Percentiles rank a stretch among this genome's conserved stretches.
Evolutionary conservation across 2,113 vertebrate genomes (phyloP).

Genomic region (Dicaeum eximium): DNA sequence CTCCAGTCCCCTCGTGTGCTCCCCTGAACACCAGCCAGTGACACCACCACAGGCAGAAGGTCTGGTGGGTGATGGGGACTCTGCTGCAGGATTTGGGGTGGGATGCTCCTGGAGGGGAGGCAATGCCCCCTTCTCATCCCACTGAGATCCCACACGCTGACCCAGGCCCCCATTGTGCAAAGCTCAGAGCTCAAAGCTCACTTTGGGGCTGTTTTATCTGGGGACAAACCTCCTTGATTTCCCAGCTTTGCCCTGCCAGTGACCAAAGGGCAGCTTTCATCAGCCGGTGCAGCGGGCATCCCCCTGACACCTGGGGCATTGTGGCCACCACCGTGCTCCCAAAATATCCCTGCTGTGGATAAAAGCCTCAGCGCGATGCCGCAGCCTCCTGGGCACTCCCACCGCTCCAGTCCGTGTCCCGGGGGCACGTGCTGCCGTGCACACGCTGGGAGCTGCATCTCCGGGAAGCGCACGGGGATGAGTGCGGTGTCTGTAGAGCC

Average conservation of each 20-base stretch:
- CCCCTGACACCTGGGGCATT: background rate
- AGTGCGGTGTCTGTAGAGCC: fast-evolving
- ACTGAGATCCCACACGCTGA: background rate
- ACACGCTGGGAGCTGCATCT: background rate
- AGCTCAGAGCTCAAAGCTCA: constrained; percentile 16
- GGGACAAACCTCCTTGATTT: background rate
- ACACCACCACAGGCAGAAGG: background rate
- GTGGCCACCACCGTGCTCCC: background rate
- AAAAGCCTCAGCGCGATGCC: background rate
- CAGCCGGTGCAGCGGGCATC: background rate
- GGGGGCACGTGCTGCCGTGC: background rate
- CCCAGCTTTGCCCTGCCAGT: background rate
- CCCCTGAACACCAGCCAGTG: background rate
- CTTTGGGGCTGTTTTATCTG: constrained; percentile 17
- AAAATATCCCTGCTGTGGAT: background rate
- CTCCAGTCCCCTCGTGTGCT: fast-evolving
- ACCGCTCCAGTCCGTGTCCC: background rate
- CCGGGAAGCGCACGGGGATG: fast-evolving
- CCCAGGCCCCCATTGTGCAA: background rate
- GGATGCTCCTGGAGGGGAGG: background rate
- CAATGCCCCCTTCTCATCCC: background rate
- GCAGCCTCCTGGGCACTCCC: fast-evolving
- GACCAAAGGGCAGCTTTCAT: constrained; percentile 53
- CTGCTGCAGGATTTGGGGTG: fast-evolving
- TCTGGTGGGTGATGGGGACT: background rate